Percentiles rank a stretch among this genome's conserved stretches.
Evolutionary conservation across 2,113 vertebrate genomes (phyloP).

Genomic region (Fregata magnificens): DNA sequence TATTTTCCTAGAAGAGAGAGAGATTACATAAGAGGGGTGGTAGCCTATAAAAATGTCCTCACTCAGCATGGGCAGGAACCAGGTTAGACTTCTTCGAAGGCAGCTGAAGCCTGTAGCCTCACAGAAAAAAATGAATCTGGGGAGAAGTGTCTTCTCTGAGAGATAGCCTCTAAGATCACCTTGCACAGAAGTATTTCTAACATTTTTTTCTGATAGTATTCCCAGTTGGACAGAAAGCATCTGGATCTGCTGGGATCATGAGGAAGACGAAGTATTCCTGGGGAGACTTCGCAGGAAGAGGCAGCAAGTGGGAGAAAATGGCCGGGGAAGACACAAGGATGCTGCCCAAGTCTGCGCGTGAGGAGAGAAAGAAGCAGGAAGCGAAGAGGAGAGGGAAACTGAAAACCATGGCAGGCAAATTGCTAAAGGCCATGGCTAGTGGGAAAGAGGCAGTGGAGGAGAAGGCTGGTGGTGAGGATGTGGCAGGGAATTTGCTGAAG

Average conservation of each 20-base stretch:
- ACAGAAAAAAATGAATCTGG: background rate
- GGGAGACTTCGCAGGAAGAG: background rate
- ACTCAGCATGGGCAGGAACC: background rate
- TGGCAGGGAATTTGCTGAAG: background rate
- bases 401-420: slow-evolving; percentile 4
- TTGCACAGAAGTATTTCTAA: background rate
- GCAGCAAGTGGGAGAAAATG: background rate
- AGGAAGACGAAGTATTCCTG: background rate
- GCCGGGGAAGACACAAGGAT: background rate
- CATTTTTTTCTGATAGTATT: background rate
- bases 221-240: background rate
- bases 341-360: background rate
- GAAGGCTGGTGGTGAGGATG: background rate
- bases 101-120: background rate
- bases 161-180: background rate
- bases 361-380: slow-evolving; percentile 8
- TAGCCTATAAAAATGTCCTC: slow-evolving; percentile 33
- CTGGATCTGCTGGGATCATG: slow-evolving; percentile 4
- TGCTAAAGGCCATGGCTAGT: background rate
- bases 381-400: background rate
- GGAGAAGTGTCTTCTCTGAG: background rate
- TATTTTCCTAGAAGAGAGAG: slow-evolving; percentile 3
- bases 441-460: background rate
- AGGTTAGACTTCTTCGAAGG: background rate
- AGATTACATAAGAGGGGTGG: background rate